Evolutionary conservation across 2,797 vertebrate species (phyloP).

Genomic region (Gymnoscopelus microlampas): DNA sequence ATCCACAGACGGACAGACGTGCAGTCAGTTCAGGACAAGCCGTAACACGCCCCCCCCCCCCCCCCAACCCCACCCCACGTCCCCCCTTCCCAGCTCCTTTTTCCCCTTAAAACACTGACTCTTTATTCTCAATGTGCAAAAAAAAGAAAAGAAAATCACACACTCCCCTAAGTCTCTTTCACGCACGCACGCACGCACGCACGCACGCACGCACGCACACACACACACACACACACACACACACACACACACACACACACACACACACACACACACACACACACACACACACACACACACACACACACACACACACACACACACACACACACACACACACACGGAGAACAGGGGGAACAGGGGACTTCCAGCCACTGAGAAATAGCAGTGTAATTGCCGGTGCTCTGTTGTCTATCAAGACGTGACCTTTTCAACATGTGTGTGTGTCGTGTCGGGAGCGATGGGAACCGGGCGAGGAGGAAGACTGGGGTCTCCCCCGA

Average conservation of each 20-base stretch:
- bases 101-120: slow-evolving; percentile 79
- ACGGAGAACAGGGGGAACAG: slow-evolving; percentile 52
- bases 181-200: background rate
- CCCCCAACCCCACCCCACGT: slow-evolving; percentile 16
- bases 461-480: slow-evolving; percentile 74
- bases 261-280: slow-evolving; percentile 1
- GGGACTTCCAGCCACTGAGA: slow-evolving; percentile 80
- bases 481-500: slow-evolving; percentile 73
- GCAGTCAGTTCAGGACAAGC: slow-evolving; percentile 70
- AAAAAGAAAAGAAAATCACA: slow-evolving; percentile 57
- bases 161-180: slow-evolving; percentile 40
- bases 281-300: background rate
- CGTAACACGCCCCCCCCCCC: slow-evolving; percentile 66
- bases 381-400: slow-evolving; percentile 80
- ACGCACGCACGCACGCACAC: slow-evolving; percentile 8
- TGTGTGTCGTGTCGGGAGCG: slow-evolving; percentile 69
- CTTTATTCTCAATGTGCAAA: slow-evolving; percentile 78
- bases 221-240: slow-evolving; percentile 1
- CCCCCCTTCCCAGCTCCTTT: slow-evolving; percentile 62
- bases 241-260: slow-evolving; percentile 9
- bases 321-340: slow-evolving; percentile 10
- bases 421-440: slow-evolving; percentile 80
- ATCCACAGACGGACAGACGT: slow-evolving; percentile 49
- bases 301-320: slow-evolving; percentile 2
- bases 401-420: slow-evolving; percentile 84